These are phyloP conservation scores for Tenebrosternarchus preto DNA, from an alignment of 2,113 vertebrate genomes.

Conservation along the genomic window DNA sequence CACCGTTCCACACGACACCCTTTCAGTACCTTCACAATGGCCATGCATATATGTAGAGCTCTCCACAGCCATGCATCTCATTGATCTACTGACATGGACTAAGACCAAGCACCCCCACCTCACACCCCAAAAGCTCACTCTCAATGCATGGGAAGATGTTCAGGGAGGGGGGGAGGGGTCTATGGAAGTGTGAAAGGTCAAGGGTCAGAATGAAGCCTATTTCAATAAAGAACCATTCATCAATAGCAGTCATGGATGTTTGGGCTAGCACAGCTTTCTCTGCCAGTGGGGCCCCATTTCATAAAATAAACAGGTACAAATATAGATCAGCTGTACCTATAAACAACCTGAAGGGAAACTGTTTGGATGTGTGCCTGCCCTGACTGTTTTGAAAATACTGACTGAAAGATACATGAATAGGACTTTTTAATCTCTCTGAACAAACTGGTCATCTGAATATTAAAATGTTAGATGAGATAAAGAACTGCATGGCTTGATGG, in stretches of 20 bases:
- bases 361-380: slow-evolving; percentile 10
- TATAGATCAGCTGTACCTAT: slow-evolving; percentile 53
- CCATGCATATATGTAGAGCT: slow-evolving; percentile 58
- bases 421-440: too few relatives aligned
- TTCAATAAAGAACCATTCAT: slow-evolving; percentile 64
- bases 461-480: too few relatives aligned
- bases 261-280: slow-evolving; percentile 24
- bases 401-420: too few relatives aligned
- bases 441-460: too few relatives aligned
- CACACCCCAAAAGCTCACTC: slow-evolving; percentile 29
- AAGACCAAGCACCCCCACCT: slow-evolving; percentile 31
- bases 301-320: slow-evolving; percentile 27
- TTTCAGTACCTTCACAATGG: slow-evolving; percentile 58
- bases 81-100: slow-evolving; percentile 67
- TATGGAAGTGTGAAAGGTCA: slow-evolving; percentile 46
- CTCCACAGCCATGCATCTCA: slow-evolving; percentile 61
- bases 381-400: background rate
- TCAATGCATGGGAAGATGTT: slow-evolving; percentile 34
- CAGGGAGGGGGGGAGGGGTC: slow-evolving; percentile 29
- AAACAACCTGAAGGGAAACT: slow-evolving; percentile 24
- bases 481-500: too few relatives aligned
- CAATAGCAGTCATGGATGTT: slow-evolving; percentile 44
- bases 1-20: slow-evolving; percentile 48
- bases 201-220: slow-evolving; percentile 52
- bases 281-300: slow-evolving; percentile 19